Evolutionary conservation across 2,888 invertebrate species (phyloP).

Genomic region (Plagiodera versicolora): DNA sequence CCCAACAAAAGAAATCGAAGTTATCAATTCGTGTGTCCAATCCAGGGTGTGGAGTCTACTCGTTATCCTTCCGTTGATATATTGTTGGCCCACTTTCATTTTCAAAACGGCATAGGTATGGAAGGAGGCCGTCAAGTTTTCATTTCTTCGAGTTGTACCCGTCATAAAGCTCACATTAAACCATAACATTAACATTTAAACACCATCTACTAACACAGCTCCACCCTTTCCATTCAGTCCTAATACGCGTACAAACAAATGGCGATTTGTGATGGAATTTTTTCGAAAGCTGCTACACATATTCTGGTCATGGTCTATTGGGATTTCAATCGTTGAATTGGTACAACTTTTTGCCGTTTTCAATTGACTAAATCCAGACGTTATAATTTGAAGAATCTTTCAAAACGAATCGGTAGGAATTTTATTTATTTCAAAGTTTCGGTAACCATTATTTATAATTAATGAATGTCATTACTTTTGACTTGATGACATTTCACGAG

Average conservation of each 20-base stretch:
- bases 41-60: background rate
- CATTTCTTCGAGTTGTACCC: background rate
- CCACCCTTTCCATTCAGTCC: background rate
- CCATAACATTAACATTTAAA: background rate
- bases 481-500: no score
- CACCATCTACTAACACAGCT: background rate
- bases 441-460: no score
- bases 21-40: no score
- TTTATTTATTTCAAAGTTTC: no score
- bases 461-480: no score
- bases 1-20: no score
- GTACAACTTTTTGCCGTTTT: no score
- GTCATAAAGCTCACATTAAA: background rate
- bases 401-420: no score
- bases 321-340: no score
- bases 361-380: no score
- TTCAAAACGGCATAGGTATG: background rate
- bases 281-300: background rate
- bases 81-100: background rate
- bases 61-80: background rate
- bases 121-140: background rate
- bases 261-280: background rate
- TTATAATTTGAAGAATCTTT: no score
- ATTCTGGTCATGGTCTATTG: no score
- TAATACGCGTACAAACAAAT: background rate